Conservation (phyloP, 2,797 vertebrate genomes). For the Anableps anableps region DNA sequence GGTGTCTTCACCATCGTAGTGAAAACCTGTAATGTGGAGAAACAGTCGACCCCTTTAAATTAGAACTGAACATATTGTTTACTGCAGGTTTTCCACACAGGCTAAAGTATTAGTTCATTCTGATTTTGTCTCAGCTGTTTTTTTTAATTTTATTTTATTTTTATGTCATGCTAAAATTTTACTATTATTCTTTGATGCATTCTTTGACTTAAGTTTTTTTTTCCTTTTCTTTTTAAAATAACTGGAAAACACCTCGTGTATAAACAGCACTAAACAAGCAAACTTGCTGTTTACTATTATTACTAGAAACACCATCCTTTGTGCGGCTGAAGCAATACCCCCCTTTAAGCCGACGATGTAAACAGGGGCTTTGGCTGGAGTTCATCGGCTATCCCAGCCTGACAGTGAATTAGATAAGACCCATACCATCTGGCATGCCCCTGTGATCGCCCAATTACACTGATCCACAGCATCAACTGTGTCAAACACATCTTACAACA, state of each 20-base stretch:
- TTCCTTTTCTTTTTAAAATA: background rate
- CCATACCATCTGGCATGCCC: constrained; percentile 60
- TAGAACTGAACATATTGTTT: background rate
- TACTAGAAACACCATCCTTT: constrained; percentile 16
- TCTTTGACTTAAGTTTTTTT: background rate
- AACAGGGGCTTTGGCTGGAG: constrained; percentile 60
- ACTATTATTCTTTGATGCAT: background rate
- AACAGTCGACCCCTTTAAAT: background rate
- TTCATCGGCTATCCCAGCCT: constrained; percentile 53
- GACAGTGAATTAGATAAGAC: constrained; percentile 55
- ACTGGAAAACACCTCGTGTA: background rate
- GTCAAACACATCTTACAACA: constrained; percentile 41
- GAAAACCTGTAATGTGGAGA: constrained; percentile 1
- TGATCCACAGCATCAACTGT: constrained; percentile 45
- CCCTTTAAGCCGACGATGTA: constrained; percentile 55
- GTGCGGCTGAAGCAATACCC: constrained; percentile 17
- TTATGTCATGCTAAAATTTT: background rate
- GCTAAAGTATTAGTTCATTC: background rate
- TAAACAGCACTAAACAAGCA: background rate
- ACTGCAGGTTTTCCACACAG: background rate
- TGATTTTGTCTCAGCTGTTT: background rate
- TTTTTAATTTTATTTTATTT: background rate
- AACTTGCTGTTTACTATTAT: background rate
- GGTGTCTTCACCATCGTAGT: background rate
- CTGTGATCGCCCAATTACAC: constrained; percentile 63